Evolutionary conservation across 2,797 vertebrate genomes (phyloP), one percentile per base, ranked within the genome.

Genomic region (Cossypha caffra): DNA sequence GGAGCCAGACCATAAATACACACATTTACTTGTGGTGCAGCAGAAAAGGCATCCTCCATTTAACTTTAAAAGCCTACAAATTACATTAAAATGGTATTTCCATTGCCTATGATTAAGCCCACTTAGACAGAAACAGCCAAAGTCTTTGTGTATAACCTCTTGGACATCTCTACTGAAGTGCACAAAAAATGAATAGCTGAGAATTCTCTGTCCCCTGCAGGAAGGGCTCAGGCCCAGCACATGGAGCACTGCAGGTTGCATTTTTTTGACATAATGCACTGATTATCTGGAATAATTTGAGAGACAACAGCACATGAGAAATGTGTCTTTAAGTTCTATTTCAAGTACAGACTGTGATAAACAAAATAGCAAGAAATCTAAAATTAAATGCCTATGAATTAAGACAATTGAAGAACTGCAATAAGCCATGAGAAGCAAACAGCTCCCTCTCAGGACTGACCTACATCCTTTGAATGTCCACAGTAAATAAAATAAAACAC

Each of bases 281-380:
- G 45, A 31, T 66, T 50, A 55, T 31, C 37, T 35, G 40, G 31
- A 43, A 52, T 62, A 38, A 59, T 63, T 42, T 28, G 13, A 54
- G 4, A 85, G 64, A 20, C 21, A 43, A 16, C 25, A 58, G 14
- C 43, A 52, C 21, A 63, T 11, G 8, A 50, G 23, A 75, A 68
- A 10, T 74, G 15, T 73, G 26, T 48, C 37, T 57, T 72, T 52
- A 93, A 43, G 33, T 38, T 72, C 33, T 54, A 5, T 54, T 86
- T 74, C 63, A 69, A 90, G 43, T 37, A 29, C 48, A 42, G 13
- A 78, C 48, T 20, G 67, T 51, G 45, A 69, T 67, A 42, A 83
- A 81, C 26, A 90, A 96, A 89, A 88, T 16, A 21, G 52, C 47
- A 93, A 94, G 73, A 71, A 77, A 75, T 73, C 55, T 73, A 77